Conservation (phyloP, 2,797 vertebrate species). For the Remorina albescens region DNA sequence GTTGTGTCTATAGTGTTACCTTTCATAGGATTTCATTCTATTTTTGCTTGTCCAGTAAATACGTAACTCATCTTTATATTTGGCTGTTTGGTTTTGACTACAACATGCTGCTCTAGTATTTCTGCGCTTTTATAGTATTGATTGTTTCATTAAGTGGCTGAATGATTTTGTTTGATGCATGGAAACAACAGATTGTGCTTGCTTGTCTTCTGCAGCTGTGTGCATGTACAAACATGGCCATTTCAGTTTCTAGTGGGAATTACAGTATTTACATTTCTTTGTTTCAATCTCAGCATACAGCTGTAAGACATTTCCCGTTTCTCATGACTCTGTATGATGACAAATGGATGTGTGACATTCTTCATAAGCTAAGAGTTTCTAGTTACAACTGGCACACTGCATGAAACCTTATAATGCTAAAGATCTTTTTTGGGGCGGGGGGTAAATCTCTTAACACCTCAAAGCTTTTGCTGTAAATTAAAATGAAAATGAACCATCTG, state of each 20-base stretch:
- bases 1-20: neutral
- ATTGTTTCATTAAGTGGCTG: neutral
- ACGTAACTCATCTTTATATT: constrained; percentile 5
- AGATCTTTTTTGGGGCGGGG: neutral
- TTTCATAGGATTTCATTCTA: no score
- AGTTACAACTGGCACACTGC: neutral
- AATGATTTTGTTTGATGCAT: neutral
- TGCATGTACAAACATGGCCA: neutral
- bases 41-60: no score
- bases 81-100: neutral
- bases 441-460: neutral
- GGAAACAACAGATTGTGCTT: neutral
- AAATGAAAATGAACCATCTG: constrained; percentile 7
- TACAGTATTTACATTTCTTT: constrained; percentile 9
- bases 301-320: constrained; percentile 15
- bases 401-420: neutral
- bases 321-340: neutral
- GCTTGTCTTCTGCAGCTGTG: neutral
- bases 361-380: no score
- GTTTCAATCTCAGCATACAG: neutral
- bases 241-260: neutral
- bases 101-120: neutral
- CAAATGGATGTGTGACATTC: neutral
- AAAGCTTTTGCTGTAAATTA: neutral
- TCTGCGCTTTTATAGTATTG: neutral